Evolutionary conservation across 2,797 vertebrate genomes (phyloP), one percentile per base, ranked within the genome.

Genomic region (Arvicola amphibius): DNA sequence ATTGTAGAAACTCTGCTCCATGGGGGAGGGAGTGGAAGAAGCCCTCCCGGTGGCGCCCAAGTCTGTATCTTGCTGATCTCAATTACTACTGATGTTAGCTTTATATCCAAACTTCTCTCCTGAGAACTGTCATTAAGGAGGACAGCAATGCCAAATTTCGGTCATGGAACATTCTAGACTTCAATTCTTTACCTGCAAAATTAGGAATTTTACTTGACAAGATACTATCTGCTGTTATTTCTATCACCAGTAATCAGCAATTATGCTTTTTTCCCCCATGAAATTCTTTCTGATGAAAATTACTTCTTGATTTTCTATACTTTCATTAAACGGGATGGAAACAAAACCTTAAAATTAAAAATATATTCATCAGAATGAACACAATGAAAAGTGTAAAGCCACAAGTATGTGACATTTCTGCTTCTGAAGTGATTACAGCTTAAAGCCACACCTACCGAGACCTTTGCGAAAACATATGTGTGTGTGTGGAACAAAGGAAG

Each of bases 121-220:
- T 73, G 21, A 73, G 77, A 71, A 88, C 40, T 53, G 46, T 46
- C 48, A 92, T 34, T 53, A 63, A 48, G 29, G 65, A 76, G n/a
- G 61, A 25, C 14, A 40, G 11, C 67, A 34, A 86, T 80, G 74
- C 37, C 76, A 80, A 87, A 61, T 51, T 69, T 95, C 43, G 48
- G 48, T 76, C 43, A 56, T 40, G 19, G 80, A 89, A 93, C 11
- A 46, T 91, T 96, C 43, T 59, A 94, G 86, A 79, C 27, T 51
- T 73, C 46, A 91, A 40, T 86, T 97, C 12, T 59, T 94, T 65
- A 87, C 83, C 81, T 92, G 43, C 89, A 94, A 95, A 94, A 94
- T 90, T 91, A 79, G 76, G 88, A 84, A 90, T 90, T 86, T 59
- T 19, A 56, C 65, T 79, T 88, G 63, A 96, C 40, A 53, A 73